These are phyloP conservation scores for Umimayanthus chanpuru DNA, from an alignment of 92 coral and sea anemone genomes.

Conservation along the genomic window DNA sequence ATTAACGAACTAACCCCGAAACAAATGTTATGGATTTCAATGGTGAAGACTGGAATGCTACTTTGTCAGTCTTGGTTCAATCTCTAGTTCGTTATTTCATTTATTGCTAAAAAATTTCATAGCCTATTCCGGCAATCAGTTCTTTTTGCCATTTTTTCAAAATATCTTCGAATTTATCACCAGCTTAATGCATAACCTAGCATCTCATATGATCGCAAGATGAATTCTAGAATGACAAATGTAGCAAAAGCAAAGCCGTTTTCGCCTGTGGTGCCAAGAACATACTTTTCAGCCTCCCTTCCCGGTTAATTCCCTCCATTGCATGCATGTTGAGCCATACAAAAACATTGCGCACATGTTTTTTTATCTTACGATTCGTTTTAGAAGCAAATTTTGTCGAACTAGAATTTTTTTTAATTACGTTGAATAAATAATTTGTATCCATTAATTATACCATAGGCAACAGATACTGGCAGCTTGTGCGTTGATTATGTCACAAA, in stretches of 20 bases:
- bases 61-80: not conserved
- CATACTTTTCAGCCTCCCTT: not conserved
- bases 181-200: not conserved
- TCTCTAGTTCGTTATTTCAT: too few species aligned
- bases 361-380: not conserved
- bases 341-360: not conserved
- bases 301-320: not conserved
- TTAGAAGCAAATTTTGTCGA: not conserved
- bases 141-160: not conserved
- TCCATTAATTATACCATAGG: slow-evolving; percentile 18
- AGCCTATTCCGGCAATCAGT: not conserved
- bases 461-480: slow-evolving; percentile 3
- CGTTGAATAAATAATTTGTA: slow-evolving; percentile 34
- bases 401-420: slow-evolving; percentile 27
- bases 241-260: not conserved
- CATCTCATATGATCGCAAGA: not conserved
- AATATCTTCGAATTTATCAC: too few species aligned
- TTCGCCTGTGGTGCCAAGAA: not conserved
- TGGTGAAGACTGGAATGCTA: not conserved
- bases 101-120: not conserved
- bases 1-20: too few species aligned
- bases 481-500: not conserved
- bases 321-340: not conserved
- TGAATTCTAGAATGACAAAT: too few species aligned
- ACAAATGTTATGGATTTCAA: too few species aligned